Base-by-base conservation (phyloP, 2,797 vertebrate species). In the Melanotaenia parkinsoni region DNA sequence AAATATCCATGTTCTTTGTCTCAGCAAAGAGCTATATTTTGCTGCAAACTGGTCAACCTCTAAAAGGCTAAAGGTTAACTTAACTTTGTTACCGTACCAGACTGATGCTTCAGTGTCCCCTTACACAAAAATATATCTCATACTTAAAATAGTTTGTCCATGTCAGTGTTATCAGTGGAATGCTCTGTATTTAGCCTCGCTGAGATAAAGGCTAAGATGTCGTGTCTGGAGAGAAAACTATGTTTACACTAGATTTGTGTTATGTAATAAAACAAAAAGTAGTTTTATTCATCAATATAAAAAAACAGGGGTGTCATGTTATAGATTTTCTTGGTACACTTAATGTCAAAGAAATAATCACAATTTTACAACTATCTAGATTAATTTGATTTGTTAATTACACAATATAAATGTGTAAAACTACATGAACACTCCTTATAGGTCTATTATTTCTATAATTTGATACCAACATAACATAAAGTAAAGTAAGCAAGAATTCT, bases 121-220 rank as follows among this genome's bases (percentile, higher is more conserved):
- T 7, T 20, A 47, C 40, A 14, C 40, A 47, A 12, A 28, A 69
- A 74, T 9, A 74, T 4, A 73, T 51, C 22, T 43, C 18, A 56
- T 57, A 54, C 63, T 67, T 65, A 82, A 85, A 89, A 87, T 84
- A 85, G 71, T 58, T 63, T 26, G 18, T 2, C 58, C 74, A 58
- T 54, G 47, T 72, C 57, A 35, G 5, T 43, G 83, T 75, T 92
- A 91, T 93, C 88, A 83, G 63, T 24, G 82, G 83, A 91, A 93
- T 89, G 87, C 7, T 1, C 80, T 72, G 26, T 72, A 80, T 90
- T 90, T 86, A 91, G 82, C 81, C 71, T 24, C 37, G 13, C 51
- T 56, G 35, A 78, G 82, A 89, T 85, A 85, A 69, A 0, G 40
- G 22, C 7, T 14, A 24, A 70, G 77, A 63, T 66, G 51, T 64